Base-by-base conservation (phyloP, 64 coral and sea anemone genomes). In the Cladopsammia gracilis region DNA sequence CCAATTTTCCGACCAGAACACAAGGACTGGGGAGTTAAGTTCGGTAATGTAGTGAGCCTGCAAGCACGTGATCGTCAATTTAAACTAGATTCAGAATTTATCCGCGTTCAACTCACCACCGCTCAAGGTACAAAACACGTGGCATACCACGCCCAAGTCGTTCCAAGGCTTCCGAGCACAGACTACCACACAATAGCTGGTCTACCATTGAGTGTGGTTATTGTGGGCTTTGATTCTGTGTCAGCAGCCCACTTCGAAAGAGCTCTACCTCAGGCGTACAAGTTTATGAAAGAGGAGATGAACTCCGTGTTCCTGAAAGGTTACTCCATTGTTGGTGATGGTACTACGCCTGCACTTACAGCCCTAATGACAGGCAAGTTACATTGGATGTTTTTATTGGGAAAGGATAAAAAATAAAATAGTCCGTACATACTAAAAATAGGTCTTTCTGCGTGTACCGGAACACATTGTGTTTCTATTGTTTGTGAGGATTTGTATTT, bases 311-410 rank as follows among this genome's bases (percentile, higher is more conserved):
- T 95, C 26, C 89, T 98, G 56, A 86, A 95, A 87, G 96, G 96
- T 81, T 95, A 95, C 67, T 89, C 90, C 0, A 91, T 95, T 6
- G 96, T 98, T 5, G 96, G 96, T 1, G 96, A 98, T 52, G 96
- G 93, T 0, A 98, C 96, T 3, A 98, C 96, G 7, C 96, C 96
- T 4, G 93, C 94, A 3, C 75, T 98, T 11, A 87, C 90, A 5
- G 96, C 96, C 2, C 83, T 98, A 0, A 74, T 97, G 50, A 93
- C 95, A 66, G 95, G 95, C 93, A 68, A 75, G 86, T 51, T 46
- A 16, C n/a, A n/a, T n/a, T n/a, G n/a, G n/a, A n/a, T n/a, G n/a
- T n/a, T n/a, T n/a, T n/a, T n/a, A n/a, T n/a, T n/a, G n/a, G n/a
- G n/a, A n/a, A n/a, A n/a, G n/a, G n/a, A n/a, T n/a, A n/a, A n/a